phyloP scores from a whole-genome alignment of 2,113 vertebrate species.

The Aix galericulata region DNA sequence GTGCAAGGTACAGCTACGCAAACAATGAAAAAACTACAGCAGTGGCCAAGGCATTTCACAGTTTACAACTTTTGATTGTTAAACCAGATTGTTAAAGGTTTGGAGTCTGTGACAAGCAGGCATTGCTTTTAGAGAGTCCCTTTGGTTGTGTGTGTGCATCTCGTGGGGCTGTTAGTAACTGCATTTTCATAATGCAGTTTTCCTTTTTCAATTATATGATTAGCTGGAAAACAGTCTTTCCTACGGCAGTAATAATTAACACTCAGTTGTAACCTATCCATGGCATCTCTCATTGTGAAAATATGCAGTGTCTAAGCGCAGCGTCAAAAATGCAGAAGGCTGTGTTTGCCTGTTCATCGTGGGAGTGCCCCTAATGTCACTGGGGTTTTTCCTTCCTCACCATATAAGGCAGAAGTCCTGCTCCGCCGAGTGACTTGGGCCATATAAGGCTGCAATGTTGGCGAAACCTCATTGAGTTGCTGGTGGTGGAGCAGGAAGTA shows the following conservation, averaged over 20 bases:
- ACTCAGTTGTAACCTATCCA: not conserved
- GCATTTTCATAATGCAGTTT: not conserved
- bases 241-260: not conserved
- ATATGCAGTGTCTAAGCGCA: constrained; percentile 26
- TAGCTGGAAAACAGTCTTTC: not conserved
- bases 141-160: not conserved
- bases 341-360: constrained; percentile 59
- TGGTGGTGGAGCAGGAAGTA: constrained; percentile 61
- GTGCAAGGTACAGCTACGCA: not conserved
- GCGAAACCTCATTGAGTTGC: constrained; percentile 34
- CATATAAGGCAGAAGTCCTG: constrained; percentile 84
- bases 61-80: not conserved
- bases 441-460: constrained; percentile 52
- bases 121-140: not conserved
- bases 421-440: constrained; percentile 47
- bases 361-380: constrained; percentile 72
- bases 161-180: not conserved
- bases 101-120: not conserved
- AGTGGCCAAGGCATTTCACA: not conserved
- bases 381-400: constrained; percentile 69
- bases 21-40: not conserved
- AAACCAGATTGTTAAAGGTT: not conserved
- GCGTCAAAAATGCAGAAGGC: constrained; percentile 1
- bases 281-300: constrained; percentile 24
- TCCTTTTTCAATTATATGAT: not conserved